Evolutionary conservation across 2,113 vertebrate species (phyloP).

Genomic region (Pao palembangensis): DNA sequence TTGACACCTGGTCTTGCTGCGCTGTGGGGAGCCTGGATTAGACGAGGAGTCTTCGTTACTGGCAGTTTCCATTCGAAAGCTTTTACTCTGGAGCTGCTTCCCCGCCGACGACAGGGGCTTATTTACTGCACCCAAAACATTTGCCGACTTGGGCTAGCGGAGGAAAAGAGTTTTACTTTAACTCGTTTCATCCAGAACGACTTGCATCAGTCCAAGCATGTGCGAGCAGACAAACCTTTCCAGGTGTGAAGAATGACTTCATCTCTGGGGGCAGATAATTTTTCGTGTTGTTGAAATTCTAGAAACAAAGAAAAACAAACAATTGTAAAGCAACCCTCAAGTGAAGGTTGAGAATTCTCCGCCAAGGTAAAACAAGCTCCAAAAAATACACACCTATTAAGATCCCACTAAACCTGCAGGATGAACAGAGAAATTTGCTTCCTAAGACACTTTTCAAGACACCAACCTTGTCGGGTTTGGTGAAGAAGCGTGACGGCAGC

Average conservation of each 20-base stretch:
- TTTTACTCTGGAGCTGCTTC: slow-evolving; percentile 94
- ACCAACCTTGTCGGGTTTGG: slow-evolving; percentile 95
- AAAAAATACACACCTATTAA: no score
- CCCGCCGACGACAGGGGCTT: slow-evolving; percentile 95
- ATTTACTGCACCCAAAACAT: slow-evolving; percentile 96
- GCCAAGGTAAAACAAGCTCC: no score
- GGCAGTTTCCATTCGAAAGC: slow-evolving; percentile 95
- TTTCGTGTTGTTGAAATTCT: slow-evolving; percentile 99
- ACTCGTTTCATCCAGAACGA: neutral
- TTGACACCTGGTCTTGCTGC: slow-evolving; percentile 86
- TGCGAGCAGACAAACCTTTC: slow-evolving; percentile 80
- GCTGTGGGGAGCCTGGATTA: slow-evolving; percentile 93
- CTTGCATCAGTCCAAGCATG: neutral
- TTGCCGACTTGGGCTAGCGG: slow-evolving; percentile 92
- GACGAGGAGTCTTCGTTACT: slow-evolving; percentile 96
- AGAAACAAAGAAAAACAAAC: slow-evolving; percentile 24
- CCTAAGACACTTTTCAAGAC: neutral
- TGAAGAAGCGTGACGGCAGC: slow-evolving; percentile 91
- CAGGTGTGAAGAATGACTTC: slow-evolving; percentile 96
- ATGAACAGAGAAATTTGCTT: neutral
- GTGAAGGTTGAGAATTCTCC: no score
- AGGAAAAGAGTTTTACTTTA: neutral
- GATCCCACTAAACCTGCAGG: neutral
- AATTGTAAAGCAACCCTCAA: no score
- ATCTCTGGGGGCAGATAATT: slow-evolving; percentile 97